Percentiles rank a stretch among this genome's conserved stretches.
These are phyloP conservation scores for Fissipunctia ypsillon DNA, from an alignment of 2,888 invertebrate species.

Conservation along the genomic window DNA sequence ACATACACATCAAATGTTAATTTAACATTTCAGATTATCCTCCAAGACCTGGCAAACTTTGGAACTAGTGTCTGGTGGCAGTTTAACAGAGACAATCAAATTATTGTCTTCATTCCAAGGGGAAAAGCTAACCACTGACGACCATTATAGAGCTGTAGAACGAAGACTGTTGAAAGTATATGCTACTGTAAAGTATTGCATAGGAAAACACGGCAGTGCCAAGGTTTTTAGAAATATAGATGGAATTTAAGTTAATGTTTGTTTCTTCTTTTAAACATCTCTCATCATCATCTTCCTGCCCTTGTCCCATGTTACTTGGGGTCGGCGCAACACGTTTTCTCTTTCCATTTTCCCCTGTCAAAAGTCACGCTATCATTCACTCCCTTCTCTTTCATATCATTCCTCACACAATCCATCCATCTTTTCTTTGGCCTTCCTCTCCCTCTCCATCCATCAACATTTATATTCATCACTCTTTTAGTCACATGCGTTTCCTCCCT, in stretches of 20 bases:
- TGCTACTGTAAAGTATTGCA: constrained; percentile 94
- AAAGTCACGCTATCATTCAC: too few species aligned
- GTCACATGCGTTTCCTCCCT: too few species aligned
- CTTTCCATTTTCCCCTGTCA: too few species aligned
- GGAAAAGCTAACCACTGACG: constrained; percentile 92
- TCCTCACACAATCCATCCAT: too few species aligned
- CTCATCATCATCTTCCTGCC: too few species aligned
- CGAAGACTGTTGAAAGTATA: constrained; percentile 93
- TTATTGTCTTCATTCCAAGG: constrained; percentile 89
- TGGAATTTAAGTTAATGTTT: constrained; percentile 27
- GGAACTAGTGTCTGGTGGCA: constrained; percentile 93
- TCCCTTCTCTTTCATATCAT: too few species aligned
- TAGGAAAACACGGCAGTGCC: constrained; percentile 90
- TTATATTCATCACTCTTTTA: too few species aligned
- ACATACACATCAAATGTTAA: neutral
- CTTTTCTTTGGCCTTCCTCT: too few species aligned
- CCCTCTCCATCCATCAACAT: too few species aligned
- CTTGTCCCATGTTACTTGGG: too few species aligned
- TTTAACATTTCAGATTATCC: constrained; percentile 90
- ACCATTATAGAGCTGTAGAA: constrained; percentile 94
- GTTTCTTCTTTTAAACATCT: constrained; percentile 2
- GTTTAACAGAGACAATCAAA: constrained; percentile 90
- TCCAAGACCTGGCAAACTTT: constrained; percentile 93
- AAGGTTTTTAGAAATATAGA: constrained; percentile 81
- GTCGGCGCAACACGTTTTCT: too few species aligned